Conservation (phyloP, 2,888 invertebrate species). For the Drosophila helvetica region DNA sequence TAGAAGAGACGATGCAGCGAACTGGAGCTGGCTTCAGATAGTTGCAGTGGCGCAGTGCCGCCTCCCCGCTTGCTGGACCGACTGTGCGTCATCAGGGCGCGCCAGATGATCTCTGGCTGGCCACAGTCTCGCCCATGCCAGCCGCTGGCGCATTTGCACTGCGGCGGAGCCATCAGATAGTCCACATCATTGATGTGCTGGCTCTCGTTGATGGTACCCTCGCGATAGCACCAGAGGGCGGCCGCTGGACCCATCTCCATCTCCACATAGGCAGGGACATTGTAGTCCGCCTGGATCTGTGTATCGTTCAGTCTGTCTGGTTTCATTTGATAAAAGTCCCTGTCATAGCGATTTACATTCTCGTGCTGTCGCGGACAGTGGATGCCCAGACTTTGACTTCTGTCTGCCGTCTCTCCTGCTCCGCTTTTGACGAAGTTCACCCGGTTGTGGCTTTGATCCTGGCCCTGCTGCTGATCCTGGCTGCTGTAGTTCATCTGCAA, state of each 20-base stretch:
- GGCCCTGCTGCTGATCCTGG: constrained; percentile 33
- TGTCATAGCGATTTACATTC: constrained; percentile 64
- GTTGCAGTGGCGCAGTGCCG: constrained; percentile 76
- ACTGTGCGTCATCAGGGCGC: constrained; percentile 86
- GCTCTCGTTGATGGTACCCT: constrained; percentile 72
- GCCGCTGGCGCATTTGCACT: constrained; percentile 86
- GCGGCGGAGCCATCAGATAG: constrained; percentile 62
- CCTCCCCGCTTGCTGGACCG: constrained; percentile 49
- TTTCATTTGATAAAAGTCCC: constrained; percentile 71
- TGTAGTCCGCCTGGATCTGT: constrained; percentile 54
- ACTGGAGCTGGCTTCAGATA: constrained; percentile 64
- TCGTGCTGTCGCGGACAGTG: constrained; percentile 48
- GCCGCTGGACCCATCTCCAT: constrained; percentile 57
- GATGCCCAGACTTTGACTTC: not conserved
- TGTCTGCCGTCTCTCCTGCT: constrained; percentile 18
- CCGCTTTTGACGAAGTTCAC: constrained; percentile 70
- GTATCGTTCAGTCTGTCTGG: constrained; percentile 56
- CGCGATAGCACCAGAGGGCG: constrained; percentile 76
- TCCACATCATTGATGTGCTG: constrained; percentile 49
- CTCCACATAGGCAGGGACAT: constrained; percentile 57
- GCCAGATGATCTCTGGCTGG: constrained; percentile 88
- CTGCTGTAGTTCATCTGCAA: constrained; percentile 68
- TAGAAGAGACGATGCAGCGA: constrained; percentile 85
- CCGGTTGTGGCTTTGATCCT: constrained; percentile 16
- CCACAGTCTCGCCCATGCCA: constrained; percentile 88